Evolutionary conservation across 1,140 invertebrate species (phyloP).

Genomic region (Olivierus martensii): DNA sequence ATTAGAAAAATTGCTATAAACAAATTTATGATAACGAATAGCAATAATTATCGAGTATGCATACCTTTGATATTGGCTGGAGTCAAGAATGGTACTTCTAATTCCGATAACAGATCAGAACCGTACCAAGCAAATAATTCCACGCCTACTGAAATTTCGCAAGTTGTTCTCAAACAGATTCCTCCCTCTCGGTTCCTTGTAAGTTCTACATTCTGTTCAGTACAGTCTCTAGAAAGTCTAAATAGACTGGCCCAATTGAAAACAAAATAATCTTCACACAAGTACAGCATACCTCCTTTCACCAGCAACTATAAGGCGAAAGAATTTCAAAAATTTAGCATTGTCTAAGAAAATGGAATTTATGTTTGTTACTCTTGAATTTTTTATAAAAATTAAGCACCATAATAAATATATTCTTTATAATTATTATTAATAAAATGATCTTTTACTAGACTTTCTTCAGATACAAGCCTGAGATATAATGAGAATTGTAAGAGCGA

Average conservation of each 20-base stretch:
- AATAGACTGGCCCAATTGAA: conserved; percentile 26
- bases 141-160: conserved; percentile 39
- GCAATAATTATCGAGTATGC: too few species aligned
- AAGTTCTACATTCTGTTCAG: conserved; percentile 41
- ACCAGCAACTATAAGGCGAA: conserved; percentile 8
- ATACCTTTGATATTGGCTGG: conserved; percentile 66
- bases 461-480: too few species aligned
- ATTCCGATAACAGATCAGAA: conserved; percentile 48
- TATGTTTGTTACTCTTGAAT: too few species aligned
- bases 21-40: too few species aligned
- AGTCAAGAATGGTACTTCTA: conserved; percentile 60
- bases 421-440: too few species aligned
- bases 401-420: too few species aligned
- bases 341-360: too few species aligned
- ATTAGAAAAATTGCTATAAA: too few species aligned
- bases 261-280: conserved; percentile 1
- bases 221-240: conserved; percentile 47
- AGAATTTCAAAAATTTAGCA: too few species aligned
- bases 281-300: background rate
- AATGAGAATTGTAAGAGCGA: too few species aligned
- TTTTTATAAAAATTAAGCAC: too few species aligned
- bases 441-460: too few species aligned
- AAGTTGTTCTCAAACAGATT: conserved; percentile 24
- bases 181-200: conserved; percentile 11
- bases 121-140: conserved; percentile 67